Conservation (phyloP, 2,113 vertebrate species). For the Phalacrocorax aristotelis region DNA sequence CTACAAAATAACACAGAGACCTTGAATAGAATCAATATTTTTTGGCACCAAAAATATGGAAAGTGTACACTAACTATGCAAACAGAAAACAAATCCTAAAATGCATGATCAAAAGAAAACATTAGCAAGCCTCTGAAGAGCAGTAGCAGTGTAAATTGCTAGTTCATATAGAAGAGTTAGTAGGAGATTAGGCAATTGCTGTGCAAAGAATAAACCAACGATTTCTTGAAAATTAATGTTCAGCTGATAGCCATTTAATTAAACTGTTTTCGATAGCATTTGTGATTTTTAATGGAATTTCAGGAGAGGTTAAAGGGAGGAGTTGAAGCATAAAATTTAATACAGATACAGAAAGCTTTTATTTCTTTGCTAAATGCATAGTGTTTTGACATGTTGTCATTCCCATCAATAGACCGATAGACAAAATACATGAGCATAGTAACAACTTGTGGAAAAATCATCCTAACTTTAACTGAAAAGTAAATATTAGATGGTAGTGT, state of each 20-base stretch:
- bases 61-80: not conserved
- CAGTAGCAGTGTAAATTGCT: not conserved
- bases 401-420: not conserved
- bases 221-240: not conserved
- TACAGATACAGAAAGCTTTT: not conserved
- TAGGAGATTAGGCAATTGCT: slow-evolving; percentile 29
- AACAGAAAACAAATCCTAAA: slow-evolving; percentile 7
- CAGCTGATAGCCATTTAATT: slow-evolving; percentile 17
- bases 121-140: not conserved
- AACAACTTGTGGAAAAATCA: not conserved
- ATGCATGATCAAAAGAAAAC: not conserved
- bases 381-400: not conserved
- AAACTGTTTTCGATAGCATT: not conserved
- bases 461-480: not conserved
- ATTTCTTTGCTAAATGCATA: not conserved
- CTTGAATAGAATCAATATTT: not conserved
- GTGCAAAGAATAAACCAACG: not conserved
- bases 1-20: not conserved
- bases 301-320: not conserved
- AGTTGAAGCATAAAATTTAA: not conserved
- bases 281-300: not conserved
- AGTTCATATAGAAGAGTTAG: not conserved
- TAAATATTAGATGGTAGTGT: not conserved
- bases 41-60: not conserved
- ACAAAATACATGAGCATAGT: not conserved